Conservation (phyloP, 2,113 vertebrate species). For the Solenodon paradoxus region DNA sequence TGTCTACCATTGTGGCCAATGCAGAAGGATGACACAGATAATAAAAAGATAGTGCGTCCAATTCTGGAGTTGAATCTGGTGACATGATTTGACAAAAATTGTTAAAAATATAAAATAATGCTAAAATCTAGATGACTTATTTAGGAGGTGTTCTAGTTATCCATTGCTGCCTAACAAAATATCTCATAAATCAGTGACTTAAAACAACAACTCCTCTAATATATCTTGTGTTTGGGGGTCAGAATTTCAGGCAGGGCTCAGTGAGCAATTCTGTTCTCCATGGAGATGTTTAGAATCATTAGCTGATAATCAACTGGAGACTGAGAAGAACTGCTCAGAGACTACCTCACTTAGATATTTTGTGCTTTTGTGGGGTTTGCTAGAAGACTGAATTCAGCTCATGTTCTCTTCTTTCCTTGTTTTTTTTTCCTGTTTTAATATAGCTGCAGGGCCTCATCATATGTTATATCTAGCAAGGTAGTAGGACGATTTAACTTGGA, state of each 20-base stretch:
- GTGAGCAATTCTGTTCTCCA: not conserved
- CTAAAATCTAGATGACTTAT: not conserved
- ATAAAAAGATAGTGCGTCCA: not conserved
- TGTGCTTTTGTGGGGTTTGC: not conserved
- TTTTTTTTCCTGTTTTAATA: not conserved
- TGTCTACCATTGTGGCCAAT: not conserved
- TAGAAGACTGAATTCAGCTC: not conserved
- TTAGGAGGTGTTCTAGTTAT: not conserved
- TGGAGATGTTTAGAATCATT: not conserved
- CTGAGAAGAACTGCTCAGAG: not conserved
- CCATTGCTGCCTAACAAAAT: not conserved
- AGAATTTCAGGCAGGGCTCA: not conserved
- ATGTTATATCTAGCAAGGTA: not conserved
- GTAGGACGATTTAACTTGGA: not conserved
- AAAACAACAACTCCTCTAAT: not conserved
- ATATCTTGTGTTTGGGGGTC: not conserved
- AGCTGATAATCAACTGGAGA: not conserved
- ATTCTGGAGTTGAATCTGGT: not conserved
- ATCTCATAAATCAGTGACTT: not conserved
- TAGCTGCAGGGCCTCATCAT: not conserved
- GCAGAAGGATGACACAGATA: not conserved
- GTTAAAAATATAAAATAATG: not conserved
- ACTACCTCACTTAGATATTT: not conserved
- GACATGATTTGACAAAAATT: not conserved
- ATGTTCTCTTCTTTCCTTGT: not conserved